phyloP scores from a whole-genome alignment of 1,140 invertebrate genomes.

The Cydia splendana region DNA sequence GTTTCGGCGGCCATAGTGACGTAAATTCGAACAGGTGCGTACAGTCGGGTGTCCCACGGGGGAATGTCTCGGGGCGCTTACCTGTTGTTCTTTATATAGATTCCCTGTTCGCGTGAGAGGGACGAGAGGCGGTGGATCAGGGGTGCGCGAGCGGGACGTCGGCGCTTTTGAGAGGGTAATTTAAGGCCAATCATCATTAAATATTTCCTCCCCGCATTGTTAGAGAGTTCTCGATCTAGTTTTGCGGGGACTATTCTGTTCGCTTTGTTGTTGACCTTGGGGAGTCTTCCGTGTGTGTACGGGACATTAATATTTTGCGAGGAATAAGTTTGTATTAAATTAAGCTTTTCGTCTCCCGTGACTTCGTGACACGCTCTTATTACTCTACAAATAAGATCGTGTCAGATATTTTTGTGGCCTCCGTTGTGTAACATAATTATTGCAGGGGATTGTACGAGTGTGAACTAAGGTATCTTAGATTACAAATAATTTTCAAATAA shows the following conservation, averaged over 20 bases:
- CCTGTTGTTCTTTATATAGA: conserved; percentile 72
- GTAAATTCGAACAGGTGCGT: conserved; percentile 50
- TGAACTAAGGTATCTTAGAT: no score
- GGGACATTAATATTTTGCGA: background rate
- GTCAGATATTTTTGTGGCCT: no score
- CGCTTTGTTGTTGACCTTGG: conserved; percentile 16
- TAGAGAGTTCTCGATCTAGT: conserved; percentile 46
- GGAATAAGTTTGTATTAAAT: background rate
- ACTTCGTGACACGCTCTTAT: no score
- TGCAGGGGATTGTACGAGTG: no score
- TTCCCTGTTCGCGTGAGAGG: conserved; percentile 59
- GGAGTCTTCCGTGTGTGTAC: conserved; percentile 31
- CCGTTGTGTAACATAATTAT: no score
- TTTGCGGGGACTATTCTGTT: conserved; percentile 28
- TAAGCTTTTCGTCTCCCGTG: no score
- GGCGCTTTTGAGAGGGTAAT: conserved; percentile 66
- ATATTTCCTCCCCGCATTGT: conserved; percentile 71
- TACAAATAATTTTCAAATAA: no score
- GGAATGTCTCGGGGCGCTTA: conserved; percentile 59
- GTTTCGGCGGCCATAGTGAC: conserved; percentile 72
- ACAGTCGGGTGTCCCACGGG: conserved; percentile 57
- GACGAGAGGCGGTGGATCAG: conserved; percentile 39
- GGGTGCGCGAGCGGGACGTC: conserved; percentile 51
- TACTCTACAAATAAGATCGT: no score
- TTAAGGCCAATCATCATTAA: conserved; percentile 79